Conservation (phyloP, 2,888 invertebrate genomes). For the Barypeithes pellucidus region DNA sequence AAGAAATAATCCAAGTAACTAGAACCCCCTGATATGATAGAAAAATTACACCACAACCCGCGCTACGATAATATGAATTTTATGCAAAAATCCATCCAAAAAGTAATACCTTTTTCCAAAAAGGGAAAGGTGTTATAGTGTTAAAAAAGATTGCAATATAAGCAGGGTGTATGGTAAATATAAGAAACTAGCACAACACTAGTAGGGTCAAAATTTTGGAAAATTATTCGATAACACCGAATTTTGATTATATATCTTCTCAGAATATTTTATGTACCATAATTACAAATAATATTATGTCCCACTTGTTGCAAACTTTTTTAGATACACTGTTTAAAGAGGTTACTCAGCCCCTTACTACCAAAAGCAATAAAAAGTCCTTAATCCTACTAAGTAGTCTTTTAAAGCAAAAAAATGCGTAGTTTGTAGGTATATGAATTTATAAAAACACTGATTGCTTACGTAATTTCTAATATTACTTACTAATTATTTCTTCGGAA, state of each 20-base stretch:
- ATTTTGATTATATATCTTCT: no score
- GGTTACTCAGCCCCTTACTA: background rate
- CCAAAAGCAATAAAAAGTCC: constrained; percentile 3
- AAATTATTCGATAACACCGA: no score
- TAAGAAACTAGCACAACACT: no score
- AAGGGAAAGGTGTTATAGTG: no score
- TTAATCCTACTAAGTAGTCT: background rate
- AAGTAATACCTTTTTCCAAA: background rate
- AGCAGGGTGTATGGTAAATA: no score
- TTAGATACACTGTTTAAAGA: no score
- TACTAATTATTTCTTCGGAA: constrained; percentile 9
- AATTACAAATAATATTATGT: no score
- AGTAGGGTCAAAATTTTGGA: no score
- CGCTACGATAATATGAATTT: constrained; percentile 10
- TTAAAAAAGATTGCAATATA: no score
- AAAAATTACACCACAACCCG: constrained; percentile 5
- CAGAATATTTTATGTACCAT: no score
- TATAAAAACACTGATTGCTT: constrained; percentile 31
- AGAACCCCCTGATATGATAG: background rate
- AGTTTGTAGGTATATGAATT: constrained; percentile 21
- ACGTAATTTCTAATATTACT: constrained; percentile 9
- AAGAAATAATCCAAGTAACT: background rate
- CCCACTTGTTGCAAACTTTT: no score
- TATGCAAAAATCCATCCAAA: background rate
- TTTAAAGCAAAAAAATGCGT: background rate